Conservation (phyloP, 2,888 invertebrate species). For the Brachypalpus laphriformis region DNA sequence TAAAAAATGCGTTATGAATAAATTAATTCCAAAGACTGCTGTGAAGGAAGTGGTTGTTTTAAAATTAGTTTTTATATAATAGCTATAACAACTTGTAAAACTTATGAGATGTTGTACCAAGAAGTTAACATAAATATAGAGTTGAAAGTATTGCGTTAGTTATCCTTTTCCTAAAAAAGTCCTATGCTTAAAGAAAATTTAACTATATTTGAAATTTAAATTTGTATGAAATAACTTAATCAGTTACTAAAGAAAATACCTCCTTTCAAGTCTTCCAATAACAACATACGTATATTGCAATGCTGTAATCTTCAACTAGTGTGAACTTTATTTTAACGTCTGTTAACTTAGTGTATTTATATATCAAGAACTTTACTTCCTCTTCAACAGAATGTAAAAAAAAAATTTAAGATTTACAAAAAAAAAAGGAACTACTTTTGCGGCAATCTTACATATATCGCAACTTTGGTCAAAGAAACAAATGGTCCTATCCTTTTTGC, state of each 20-base stretch:
- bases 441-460: conserved; percentile 36
- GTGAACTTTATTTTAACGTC: conserved; percentile 19
- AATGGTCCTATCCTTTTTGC: conserved; percentile 18
- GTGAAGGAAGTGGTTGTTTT: too few species aligned
- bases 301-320: conserved; percentile 26
- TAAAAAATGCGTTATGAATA: too few species aligned
- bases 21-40: too few species aligned
- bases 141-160: too few species aligned
- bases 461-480: conserved; percentile 48
- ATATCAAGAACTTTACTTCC: not conserved
- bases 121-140: too few species aligned
- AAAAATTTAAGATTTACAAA: not conserved
- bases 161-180: too few species aligned
- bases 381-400: not conserved
- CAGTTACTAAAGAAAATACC: not conserved
- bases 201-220: too few species aligned
- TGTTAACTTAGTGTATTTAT: conserved; percentile 4
- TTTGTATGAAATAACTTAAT: too few species aligned
- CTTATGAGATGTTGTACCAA: too few species aligned
- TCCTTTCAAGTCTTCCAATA: not conserved
- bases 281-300: not conserved
- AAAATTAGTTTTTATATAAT: too few species aligned
- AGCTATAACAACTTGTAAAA: too few species aligned
- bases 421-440: conserved; percentile 32
- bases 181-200: too few species aligned